Percentiles rank a stretch among this genome's conserved stretches.
phyloP scores from a whole-genome alignment of 1,140 invertebrate genomes.

The Andrena cerasifolii region DNA sequence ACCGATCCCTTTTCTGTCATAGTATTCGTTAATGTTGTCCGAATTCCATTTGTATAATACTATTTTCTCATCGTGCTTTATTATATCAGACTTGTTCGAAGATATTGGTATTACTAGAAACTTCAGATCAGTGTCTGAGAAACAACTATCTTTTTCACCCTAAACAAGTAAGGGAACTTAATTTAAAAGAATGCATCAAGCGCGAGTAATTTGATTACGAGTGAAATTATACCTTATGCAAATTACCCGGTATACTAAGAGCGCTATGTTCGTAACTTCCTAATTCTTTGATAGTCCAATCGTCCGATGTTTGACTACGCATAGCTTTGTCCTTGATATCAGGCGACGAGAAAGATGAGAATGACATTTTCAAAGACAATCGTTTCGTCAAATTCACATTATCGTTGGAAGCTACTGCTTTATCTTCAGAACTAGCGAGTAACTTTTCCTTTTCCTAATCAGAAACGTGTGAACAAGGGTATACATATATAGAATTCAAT shows the following conservation, averaged over 20 bases:
- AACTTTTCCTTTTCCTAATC: conserved; percentile 36
- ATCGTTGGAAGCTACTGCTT: background rate
- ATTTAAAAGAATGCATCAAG: background rate
- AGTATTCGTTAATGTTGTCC: conserved; percentile 7
- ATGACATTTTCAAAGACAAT: conserved; percentile 23
- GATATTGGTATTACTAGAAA: conserved; percentile 11
- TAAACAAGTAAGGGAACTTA: background rate
- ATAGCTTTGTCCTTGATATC: background rate
- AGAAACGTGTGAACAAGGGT: background rate
- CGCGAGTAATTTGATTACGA: background rate
- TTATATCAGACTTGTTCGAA: background rate
- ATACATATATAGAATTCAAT: background rate
- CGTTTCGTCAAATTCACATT: conserved; percentile 22
- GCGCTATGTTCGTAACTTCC: background rate
- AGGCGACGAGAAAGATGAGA: background rate
- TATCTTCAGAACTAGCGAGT: background rate
- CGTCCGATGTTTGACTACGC: background rate
- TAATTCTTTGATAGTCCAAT: background rate
- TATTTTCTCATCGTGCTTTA: background rate
- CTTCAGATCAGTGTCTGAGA: conserved; percentile 29
- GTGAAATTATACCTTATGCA: background rate
- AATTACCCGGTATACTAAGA: background rate
- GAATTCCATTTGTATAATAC: conserved; percentile 13
- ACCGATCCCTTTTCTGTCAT: background rate
- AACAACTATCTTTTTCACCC: conserved; percentile 17